phyloP scores from a whole-genome alignment of 2,113 vertebrate genomes.

The Nycticorax nycticorax region DNA sequence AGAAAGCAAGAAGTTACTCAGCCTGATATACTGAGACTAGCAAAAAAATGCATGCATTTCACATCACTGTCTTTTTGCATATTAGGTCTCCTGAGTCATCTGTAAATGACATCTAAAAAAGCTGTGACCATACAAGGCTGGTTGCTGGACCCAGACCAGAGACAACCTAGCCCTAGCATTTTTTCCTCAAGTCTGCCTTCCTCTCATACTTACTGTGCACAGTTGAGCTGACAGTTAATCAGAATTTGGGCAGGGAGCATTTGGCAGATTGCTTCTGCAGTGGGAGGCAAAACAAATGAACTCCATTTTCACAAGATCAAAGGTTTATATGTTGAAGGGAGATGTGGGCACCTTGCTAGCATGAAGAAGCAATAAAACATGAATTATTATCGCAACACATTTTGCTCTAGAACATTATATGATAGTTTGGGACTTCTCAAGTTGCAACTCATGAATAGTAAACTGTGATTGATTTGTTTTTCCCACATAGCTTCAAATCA shows the following conservation, averaged over 20 bases:
- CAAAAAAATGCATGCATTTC: background rate
- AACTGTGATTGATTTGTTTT: slow-evolving; percentile 50
- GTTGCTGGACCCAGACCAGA: background rate
- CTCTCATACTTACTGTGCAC: background rate
- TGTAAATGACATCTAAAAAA: background rate
- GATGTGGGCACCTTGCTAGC: background rate
- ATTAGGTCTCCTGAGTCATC: background rate
- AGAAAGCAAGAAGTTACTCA: background rate
- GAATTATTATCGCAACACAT: background rate
- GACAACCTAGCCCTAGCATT: background rate
- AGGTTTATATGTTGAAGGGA: background rate
- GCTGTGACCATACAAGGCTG: background rate
- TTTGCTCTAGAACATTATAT: slow-evolving; percentile 9
- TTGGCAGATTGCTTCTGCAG: background rate
- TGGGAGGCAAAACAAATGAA: slow-evolving; percentile 17
- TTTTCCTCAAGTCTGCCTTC: background rate
- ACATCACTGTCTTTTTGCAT: background rate
- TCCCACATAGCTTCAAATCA: background rate
- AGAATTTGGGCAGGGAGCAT: background rate
- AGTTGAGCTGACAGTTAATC: background rate
- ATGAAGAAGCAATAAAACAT: slow-evolving; percentile 18
- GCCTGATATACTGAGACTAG: fast-evolving
- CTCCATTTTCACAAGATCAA: slow-evolving; percentile 13
- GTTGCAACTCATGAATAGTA: background rate
- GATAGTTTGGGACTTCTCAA: background rate